phyloP scores from a whole-genome alignment of 2,797 vertebrate species.

The Pagetopsis macropterus region DNA sequence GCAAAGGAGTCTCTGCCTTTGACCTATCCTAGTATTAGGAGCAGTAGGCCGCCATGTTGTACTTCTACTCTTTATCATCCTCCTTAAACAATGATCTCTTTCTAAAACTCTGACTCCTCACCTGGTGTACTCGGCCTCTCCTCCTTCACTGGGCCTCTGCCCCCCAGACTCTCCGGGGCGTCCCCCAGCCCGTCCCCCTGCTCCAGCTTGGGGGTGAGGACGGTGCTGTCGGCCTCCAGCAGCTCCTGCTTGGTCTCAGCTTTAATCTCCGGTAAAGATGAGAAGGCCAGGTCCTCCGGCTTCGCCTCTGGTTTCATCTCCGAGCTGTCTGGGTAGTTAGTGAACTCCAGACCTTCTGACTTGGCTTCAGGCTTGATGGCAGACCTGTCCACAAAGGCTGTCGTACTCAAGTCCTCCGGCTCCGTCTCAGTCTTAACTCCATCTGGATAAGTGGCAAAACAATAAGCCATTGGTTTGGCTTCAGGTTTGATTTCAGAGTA shows the following conservation, averaged over 20 bases:
- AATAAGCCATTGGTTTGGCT: slow-evolving; percentile 43
- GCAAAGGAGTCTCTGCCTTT: no score
- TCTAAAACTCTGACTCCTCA: slow-evolving; percentile 35
- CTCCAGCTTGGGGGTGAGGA: slow-evolving; percentile 80
- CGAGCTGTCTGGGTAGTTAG: slow-evolving; percentile 61
- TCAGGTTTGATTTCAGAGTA: slow-evolving; percentile 60
- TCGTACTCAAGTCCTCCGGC: slow-evolving; percentile 39
- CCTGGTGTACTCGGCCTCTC: slow-evolving; percentile 77
- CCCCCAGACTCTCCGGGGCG: slow-evolving; percentile 50
- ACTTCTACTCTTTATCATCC: not conserved
- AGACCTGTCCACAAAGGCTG: slow-evolving; percentile 33
- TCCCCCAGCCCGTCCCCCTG: slow-evolving; percentile 72
- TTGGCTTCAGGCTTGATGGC: slow-evolving; percentile 63
- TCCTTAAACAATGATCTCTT: not conserved
- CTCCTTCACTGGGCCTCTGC: slow-evolving; percentile 80
- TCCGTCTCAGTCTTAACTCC: slow-evolving; percentile 55
- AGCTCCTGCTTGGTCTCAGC: slow-evolving; percentile 70
- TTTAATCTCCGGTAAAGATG: slow-evolving; percentile 41
- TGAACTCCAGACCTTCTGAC: slow-evolving; percentile 53
- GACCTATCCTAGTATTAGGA: no score
- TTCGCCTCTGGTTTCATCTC: slow-evolving; percentile 65
- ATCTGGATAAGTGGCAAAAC: slow-evolving; percentile 29
- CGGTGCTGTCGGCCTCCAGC: slow-evolving; percentile 82
- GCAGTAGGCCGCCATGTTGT: no score
- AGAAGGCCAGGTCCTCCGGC: slow-evolving; percentile 45